Evolutionary conservation across 2,113 vertebrate genomes (phyloP), one percentile per base, ranked within the genome.

Genomic region (Dendropsophus ebraccatus): DNA sequence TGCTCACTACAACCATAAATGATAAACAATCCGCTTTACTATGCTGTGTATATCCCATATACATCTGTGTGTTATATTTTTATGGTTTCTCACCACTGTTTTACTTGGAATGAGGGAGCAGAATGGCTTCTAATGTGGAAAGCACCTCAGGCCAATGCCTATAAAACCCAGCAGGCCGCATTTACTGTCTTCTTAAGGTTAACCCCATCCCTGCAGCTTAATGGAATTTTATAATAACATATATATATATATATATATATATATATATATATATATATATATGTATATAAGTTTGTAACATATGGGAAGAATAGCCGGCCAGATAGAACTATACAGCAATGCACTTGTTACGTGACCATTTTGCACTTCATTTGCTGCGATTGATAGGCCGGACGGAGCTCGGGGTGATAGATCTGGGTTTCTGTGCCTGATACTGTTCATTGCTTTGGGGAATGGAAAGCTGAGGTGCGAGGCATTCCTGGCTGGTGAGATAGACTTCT

Each of bases 111-210:
- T 7, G 4, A 37, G 50, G 25, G 70, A 58, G 35, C 35, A 45
- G 70, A 60, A n/a, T 12, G 8, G 11, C 70, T 45, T 84, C 69
- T 74, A 75, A 84, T 84, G 50, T 74, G 70, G 70, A 74, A 84
- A 74, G n/a, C 23, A 30, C 52, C n/a, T 60, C 23, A 17, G 37
- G 49, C 32, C 50, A 30, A 30, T 14, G 70, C 52, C 52, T 58
- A 73, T 60, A 74, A 84, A 75, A 74, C 50, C 65, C 35, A 60
- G 67, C 69, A 25, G 81, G 81, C 19, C 10, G 14, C 67, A n/a
- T 83, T 70, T 83, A 73, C 56, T 54, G 67, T 25, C 67, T 37
- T 25, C 67, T 37, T 10, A 13, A 25, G n/a, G 56, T 60, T 60
- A 75, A 35, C 82, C 16, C 69, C 30, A 41, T 54, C 19, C 8